phyloP scores from a whole-genome alignment of 2,113 vertebrate species.

The Pristiophorus japonicus region DNA sequence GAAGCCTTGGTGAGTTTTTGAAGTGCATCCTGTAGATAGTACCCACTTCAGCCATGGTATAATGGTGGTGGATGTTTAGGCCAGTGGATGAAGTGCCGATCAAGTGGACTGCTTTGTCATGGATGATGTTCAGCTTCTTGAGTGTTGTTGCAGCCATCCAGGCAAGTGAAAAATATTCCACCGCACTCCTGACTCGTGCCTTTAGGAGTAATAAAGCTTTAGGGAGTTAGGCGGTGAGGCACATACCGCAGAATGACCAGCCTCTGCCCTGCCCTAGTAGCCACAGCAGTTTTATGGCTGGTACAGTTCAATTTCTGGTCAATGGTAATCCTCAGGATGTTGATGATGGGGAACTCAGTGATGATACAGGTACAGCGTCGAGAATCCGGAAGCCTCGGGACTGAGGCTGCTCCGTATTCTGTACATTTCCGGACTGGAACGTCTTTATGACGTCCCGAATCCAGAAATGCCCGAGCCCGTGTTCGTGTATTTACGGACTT shows the following conservation, averaged over 20 bases:
- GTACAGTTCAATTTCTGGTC: too few species aligned
- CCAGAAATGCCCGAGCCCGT: too few species aligned
- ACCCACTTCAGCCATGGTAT: background rate
- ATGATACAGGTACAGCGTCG: too few species aligned
- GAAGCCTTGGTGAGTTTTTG: background rate
- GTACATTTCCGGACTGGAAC: too few species aligned
- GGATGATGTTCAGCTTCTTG: background rate
- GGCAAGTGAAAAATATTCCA: background rate
- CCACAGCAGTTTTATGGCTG: too few species aligned
- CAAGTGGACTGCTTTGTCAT: background rate
- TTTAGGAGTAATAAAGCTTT: background rate
- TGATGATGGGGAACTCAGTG: too few species aligned
- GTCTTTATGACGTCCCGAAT: too few species aligned
- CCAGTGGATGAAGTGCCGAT: background rate
- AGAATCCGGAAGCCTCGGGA: too few species aligned
- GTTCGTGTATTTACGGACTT: too few species aligned
- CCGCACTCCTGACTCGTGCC: background rate
- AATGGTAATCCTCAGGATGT: too few species aligned
- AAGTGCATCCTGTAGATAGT: background rate
- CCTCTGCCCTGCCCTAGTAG: background rate
- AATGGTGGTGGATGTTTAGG: background rate
- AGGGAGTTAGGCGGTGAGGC: background rate
- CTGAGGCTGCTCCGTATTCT: too few species aligned
- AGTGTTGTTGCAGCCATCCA: too few species aligned
- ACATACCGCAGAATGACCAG: background rate